These are phyloP conservation scores for Chironomus tepperi DNA, from an alignment of 1,140 invertebrate species.

Conservation along the genomic window DNA sequence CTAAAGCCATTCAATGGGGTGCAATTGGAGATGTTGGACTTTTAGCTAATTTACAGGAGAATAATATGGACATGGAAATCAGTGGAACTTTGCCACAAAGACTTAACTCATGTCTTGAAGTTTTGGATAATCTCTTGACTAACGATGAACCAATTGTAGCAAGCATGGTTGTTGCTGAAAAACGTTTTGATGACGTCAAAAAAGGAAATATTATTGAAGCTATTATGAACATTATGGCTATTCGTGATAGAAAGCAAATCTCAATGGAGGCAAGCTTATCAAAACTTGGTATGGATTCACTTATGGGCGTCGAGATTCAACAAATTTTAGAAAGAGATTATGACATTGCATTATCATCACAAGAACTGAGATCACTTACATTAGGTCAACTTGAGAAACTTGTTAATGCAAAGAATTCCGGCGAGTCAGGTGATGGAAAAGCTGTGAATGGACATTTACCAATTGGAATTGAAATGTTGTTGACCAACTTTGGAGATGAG, in stretches of 20 bases:
- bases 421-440: conserved; percentile 33
- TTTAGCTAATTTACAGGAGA: conserved; percentile 64
- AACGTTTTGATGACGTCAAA: conserved; percentile 30
- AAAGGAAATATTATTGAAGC: conserved; percentile 49
- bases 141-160: conserved; percentile 48
- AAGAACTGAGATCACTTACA: conserved; percentile 62
- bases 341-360: conserved; percentile 65
- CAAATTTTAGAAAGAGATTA: conserved; percentile 76
- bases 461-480: conserved; percentile 42
- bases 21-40: conserved; percentile 58
- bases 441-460: conserved; percentile 33
- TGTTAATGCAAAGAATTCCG: conserved; percentile 42
- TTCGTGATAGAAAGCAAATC: conserved; percentile 27
- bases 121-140: conserved; percentile 33
- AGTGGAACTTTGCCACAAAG: conserved; percentile 45
- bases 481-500: conserved; percentile 50
- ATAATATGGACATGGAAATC: conserved; percentile 55
- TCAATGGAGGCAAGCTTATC: conserved; percentile 49
- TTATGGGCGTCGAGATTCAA: conserved; percentile 85
- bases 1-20: conserved; percentile 61
- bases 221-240: conserved; percentile 48
- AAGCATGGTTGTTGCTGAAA: conserved; percentile 46
- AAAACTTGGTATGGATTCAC: conserved; percentile 83
- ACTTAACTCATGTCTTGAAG: conserved; percentile 48
- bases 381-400: conserved; percentile 55